Base-by-base conservation (phyloP, 2,797 vertebrate genomes). In the Gorsachius magnificus region DNA sequence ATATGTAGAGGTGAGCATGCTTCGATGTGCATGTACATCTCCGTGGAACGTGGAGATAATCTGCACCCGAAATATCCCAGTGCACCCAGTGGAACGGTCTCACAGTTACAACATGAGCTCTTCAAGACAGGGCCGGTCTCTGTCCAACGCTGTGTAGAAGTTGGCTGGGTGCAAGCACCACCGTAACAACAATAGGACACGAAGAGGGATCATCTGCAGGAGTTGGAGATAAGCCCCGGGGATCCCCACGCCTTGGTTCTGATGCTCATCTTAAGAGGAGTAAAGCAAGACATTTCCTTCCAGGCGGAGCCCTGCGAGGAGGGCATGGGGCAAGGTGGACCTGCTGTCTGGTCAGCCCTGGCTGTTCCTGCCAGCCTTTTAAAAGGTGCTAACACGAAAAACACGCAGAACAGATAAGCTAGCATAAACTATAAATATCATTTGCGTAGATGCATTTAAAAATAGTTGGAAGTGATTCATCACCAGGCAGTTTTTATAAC, bases 351-450 rank as follows among this genome's bases (percentile, higher is more conserved):
- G 83, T 85, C 83, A 41, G 86, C 93, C 69, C 5, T 33, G 84
- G 80, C 90, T 95, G 94, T 57, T 95, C 76, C 87, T 97, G 60
- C 90, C 95, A 95, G 68, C 88, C 81, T 97, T 98, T 94, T 96
- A 87, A 90, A 97, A 96, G 96, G 96, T 98, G 96, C 95, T 94
- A 97, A 95, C 95, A 97, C 71, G 96, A 97, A 96, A 97, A 97
- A 74, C 93, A 97, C 35, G 93, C 94, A 97, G 96, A 91, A 97
- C 94, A 98, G 94, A 98, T 98, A 97, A 98, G 96, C 94, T 97
- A 76, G 91, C 83, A 95, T 94, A 93, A 97, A 97, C 96, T 98
- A 97, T 97, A 98, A 98, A 98, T 98, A 98, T 91, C 91, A 85
- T 95, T 80, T 98, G 88, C 95, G 81, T 97, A 96, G 94, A 97